These are phyloP conservation scores for Clitarchus hookeri DNA, from an alignment of 2,888 invertebrate species.

Conservation along the genomic window DNA sequence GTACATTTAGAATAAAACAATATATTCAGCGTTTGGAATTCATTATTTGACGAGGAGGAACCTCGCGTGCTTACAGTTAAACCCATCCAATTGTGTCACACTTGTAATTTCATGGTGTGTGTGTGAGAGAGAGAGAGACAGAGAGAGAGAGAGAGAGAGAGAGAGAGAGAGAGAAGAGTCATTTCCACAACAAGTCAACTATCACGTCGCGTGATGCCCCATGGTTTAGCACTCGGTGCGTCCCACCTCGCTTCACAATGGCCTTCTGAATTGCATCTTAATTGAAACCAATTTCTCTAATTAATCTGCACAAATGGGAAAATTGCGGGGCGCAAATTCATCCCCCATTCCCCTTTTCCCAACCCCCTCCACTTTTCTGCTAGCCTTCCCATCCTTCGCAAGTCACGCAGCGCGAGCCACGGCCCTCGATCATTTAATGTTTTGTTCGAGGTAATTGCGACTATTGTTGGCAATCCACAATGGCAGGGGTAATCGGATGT, in stretches of 20 bases:
- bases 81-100: too few relatives aligned
- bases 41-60: too few relatives aligned
- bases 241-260: constrained; percentile 30
- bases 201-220: not conserved
- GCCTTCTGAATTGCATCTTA: constrained; percentile 58
- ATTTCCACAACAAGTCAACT: constrained; percentile 6
- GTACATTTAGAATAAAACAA: too few relatives aligned
- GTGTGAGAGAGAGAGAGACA: not conserved
- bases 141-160: not conserved
- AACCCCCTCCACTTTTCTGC: constrained; percentile 3
- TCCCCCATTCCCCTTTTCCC: not conserved
- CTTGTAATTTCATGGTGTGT: not conserved
- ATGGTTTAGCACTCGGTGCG: not conserved
- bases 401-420: not conserved
- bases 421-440: constrained; percentile 55
- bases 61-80: too few relatives aligned
- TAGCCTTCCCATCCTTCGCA: constrained; percentile 24
- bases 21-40: too few relatives aligned
- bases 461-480: constrained; percentile 57
- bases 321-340: constrained; percentile 37
- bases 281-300: constrained; percentile 59
- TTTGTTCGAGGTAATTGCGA: constrained; percentile 58
- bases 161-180: not conserved
- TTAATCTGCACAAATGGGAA: constrained; percentile 45
- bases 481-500: constrained; percentile 57